A percentile compares a stretch with the other conserved stretches of the same genome.
These are phyloP conservation scores for Pogonophryne albipinna DNA, from an alignment of 2,797 vertebrate genomes.

Conservation along the genomic window DNA sequence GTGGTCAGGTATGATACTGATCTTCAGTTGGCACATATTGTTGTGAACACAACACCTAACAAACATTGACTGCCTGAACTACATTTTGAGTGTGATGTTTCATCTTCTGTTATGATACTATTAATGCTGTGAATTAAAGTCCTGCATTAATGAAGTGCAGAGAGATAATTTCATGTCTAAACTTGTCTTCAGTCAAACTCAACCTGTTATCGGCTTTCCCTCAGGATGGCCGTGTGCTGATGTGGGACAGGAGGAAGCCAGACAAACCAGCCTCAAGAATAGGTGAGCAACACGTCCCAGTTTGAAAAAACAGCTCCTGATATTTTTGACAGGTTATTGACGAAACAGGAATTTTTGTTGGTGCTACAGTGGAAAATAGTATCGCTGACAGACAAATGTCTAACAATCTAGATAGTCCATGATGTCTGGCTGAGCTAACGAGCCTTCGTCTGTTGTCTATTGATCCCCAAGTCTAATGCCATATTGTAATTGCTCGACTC, in stretches of 20 bases:
- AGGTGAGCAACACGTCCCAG: slow-evolving; percentile 78
- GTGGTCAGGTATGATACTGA: slow-evolving; percentile 89
- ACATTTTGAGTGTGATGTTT: background rate
- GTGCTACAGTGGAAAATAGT: background rate
- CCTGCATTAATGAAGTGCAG: background rate
- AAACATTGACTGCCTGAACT: background rate
- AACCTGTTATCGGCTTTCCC: slow-evolving; percentile 10
- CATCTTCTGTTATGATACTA: background rate
- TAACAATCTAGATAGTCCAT: background rate
- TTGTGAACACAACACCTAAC: background rate
- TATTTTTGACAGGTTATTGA: background rate
- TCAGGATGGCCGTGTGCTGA: slow-evolving; percentile 92
- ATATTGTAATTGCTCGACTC: no score
- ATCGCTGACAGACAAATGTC: background rate
- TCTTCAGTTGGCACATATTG: background rate
- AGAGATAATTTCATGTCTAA: background rate
- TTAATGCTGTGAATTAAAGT: background rate
- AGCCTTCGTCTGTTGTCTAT: background rate
- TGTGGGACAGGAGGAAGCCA: slow-evolving; percentile 95
- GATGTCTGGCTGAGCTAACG: background rate
- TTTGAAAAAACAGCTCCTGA: background rate
- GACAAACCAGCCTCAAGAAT: slow-evolving; percentile 92
- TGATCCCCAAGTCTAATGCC: background rate
- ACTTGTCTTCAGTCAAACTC: background rate
- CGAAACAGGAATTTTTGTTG: background rate